These are phyloP conservation scores for Pipistrellus kuhlii DNA, from an alignment of 2,797 vertebrate genomes.

Conservation along the genomic window DNA sequence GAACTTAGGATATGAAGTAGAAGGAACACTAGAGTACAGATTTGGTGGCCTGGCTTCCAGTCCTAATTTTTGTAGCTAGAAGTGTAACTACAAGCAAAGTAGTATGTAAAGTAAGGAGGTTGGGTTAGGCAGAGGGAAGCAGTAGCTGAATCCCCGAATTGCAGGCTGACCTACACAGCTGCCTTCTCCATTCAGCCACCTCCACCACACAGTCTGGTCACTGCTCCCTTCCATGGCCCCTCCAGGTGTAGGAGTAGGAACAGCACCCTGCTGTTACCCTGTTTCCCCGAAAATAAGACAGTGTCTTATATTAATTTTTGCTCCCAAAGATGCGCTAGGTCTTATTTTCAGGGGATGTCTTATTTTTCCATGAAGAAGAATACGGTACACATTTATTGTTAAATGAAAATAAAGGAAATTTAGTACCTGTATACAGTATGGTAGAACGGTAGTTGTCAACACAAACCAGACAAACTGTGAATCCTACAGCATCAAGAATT, in stretches of 20 bases:
- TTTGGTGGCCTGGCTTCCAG: not conserved
- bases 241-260: not conserved
- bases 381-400: too few species aligned
- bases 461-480: too few species aligned
- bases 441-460: too few species aligned
- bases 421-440: too few species aligned
- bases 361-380: too few species aligned
- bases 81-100: slow-evolving; percentile 9
- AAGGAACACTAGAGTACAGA: not conserved
- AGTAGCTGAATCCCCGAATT: not conserved
- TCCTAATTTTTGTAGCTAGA: slow-evolving; percentile 20
- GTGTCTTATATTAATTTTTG: not conserved
- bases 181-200: not conserved
- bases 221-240: not conserved
- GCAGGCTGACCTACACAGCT: not conserved
- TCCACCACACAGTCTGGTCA: not conserved
- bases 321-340: too few species aligned
- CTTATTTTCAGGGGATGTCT: not conserved
- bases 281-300: not conserved
- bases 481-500: too few species aligned
- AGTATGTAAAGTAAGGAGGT: not conserved
- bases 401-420: too few species aligned
- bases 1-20: not conserved
- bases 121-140: not conserved
- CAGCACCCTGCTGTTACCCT: accelerated